A percentile compares a stretch with the other conserved stretches of the same genome.
Conservation (phyloP, 2,888 invertebrate species). For the Eutolmus rufibarbis region DNA sequence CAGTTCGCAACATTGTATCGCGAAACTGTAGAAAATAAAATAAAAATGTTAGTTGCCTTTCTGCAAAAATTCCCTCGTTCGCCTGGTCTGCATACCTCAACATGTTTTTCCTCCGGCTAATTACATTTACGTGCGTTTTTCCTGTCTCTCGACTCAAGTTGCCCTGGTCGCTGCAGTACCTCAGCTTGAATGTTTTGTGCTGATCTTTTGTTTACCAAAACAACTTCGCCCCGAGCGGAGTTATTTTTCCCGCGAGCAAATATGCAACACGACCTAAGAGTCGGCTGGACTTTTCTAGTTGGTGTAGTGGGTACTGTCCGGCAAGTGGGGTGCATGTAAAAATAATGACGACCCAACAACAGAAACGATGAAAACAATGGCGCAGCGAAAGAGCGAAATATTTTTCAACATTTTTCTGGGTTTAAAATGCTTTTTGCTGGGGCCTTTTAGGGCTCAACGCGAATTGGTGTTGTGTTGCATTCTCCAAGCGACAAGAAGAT, state of each 20-base stretch:
- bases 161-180: background rate
- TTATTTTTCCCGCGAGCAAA: background rate
- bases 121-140: background rate
- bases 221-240: background rate
- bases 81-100: background rate
- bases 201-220: slow-evolving; percentile 15
- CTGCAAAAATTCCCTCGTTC: background rate
- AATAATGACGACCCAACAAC: background rate
- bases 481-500: background rate
- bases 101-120: background rate
- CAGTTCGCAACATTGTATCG: background rate
- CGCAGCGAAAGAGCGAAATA: background rate
- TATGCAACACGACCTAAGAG: background rate
- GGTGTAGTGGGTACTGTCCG: background rate
- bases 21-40: background rate
- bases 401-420: background rate
- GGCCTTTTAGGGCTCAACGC: background rate
- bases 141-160: background rate
- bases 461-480: background rate
- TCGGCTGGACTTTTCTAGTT: background rate
- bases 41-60: background rate
- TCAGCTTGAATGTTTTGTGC: background rate
- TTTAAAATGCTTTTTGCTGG: background rate
- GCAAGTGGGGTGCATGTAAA: background rate
- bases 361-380: background rate